Evolutionary conservation across 2,888 invertebrate species (phyloP), one percentile per base, ranked within the genome.

Genomic region (Drosophila quinaria): DNA sequence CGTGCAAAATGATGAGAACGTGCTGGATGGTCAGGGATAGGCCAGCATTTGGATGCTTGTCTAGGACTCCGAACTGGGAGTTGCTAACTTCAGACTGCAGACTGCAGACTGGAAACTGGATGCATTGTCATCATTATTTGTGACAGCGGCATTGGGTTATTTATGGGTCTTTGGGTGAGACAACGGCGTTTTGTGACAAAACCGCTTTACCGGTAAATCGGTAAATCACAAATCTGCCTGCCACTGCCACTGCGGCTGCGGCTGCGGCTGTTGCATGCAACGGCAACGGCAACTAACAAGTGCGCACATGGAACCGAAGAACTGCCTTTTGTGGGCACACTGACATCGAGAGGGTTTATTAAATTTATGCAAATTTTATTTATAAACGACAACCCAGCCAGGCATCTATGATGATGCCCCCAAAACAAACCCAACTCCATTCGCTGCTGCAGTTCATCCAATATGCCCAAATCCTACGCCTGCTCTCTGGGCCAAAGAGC

Each of bases 121-220:
- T 51, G 80, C 70, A 70, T 69, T 73, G 77, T 82, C 86, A 88
- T 85, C 90, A 85, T 85, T 85, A 85, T 85, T 88, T 89, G 89
- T 87, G 90, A 85, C 90, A 89, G 69, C 78, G 90, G 69, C 80
- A 80, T 68, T 58, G 75, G 71, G 71, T 86, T 86, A 85, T 87
- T 91, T 91, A 90, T 90, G 91, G 90, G 90, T 91, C 90, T 91
- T 81, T 90, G 90, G 90, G 90, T 91, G 90, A 90, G 88, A 78
- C 88, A 86, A 89, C 88, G 86, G 86, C 65, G 80, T 81, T 82
- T 79, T 89, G 87, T 81, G 89, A 89, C 81, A 89, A 89, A 89
- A 85, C 88, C 86, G 86, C 90, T 87, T 82, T 81, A 86, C 82
- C 86, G 90, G 86, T 87, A 89, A 89, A 86, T 89, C 86, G 86